These are phyloP conservation scores for Parnassius smintheus DNA, from an alignment of 2,888 invertebrate species.

Conservation along the genomic window DNA sequence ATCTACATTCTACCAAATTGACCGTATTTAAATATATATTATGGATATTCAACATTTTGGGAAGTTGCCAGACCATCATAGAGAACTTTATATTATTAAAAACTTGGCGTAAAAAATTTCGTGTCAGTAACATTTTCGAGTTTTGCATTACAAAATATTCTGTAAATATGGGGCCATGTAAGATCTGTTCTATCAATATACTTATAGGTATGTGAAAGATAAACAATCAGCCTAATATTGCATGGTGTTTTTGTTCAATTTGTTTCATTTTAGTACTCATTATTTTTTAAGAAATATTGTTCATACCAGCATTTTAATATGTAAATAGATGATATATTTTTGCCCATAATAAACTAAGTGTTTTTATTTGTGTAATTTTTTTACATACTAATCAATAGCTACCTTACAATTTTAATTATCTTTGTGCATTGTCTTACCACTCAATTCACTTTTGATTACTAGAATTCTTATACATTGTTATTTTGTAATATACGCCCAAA, in stretches of 20 bases:
- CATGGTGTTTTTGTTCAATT: slow-evolving; percentile 43
- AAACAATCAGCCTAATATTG: slow-evolving; percentile 34
- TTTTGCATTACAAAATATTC: slow-evolving; percentile 10
- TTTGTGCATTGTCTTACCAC: no score
- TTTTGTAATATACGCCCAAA: no score
- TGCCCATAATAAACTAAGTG: slow-evolving; percentile 65
- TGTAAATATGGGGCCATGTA: slow-evolving; percentile 24
- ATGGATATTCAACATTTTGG: no score
- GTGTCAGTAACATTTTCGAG: not conserved
- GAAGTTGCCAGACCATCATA: not conserved
- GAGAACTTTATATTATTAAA: no score
- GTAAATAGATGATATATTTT: slow-evolving; percentile 79
- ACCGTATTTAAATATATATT: no score
- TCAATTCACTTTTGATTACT: no score
- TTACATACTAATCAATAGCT: not conserved
- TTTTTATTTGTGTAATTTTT: slow-evolving; percentile 27
- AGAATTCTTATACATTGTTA: no score
- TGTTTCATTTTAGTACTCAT: slow-evolving; percentile 66
- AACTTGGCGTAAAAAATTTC: not conserved
- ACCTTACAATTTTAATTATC: no score
- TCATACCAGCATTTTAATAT: slow-evolving; percentile 76
- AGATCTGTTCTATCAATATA: slow-evolving; percentile 20
- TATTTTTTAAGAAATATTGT: slow-evolving; percentile 70
- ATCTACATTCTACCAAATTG: no score
- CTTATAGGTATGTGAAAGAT: not conserved